Base-by-base conservation (phyloP, 2,113 vertebrate species). In the Pelusios castaneus region DNA sequence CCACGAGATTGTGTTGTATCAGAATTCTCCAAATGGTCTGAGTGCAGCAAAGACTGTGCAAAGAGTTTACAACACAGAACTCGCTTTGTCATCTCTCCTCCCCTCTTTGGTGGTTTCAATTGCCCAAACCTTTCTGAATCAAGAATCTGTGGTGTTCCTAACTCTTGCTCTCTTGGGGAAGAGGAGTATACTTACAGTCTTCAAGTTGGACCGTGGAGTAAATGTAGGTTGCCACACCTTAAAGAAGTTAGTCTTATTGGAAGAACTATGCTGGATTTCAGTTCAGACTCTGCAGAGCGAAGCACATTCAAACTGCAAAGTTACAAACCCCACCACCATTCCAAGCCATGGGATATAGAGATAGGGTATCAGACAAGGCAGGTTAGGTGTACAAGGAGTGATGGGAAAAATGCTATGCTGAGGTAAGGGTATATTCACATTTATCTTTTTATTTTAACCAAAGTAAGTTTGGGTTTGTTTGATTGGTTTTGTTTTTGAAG, bases 1-100 rank as follows among this genome's bases (percentile, higher is more conserved):
- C 99, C 99, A 0, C 98, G 98, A 91, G 99, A 99, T 96, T 99
- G 99, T 34, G 97, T 99, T 0, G 98, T 99, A 4, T 99, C 99
- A 0, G 97, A 98, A 92, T 99, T 99, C 96, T 99, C 98, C 0
- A 43, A 93, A 1, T 99, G 99, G 99, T 99, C 99, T 1, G 89
- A 80, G 78, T 99, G 99, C 25, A 97, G 98, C 89, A 81, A 94
- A 41, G 98, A 96, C 3, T 99, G 99, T 0, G 95, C 98, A 22
- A 38, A 77, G 52, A 97, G 97, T 58, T 84, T 98, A 60, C 99
- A 99, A 95, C 98, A 99, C 93, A 97, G 98, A 52, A 98, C 98
- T 0, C 98, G 99, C 21, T 97, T 97, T 0, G 98, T 99, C 78
- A 60, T 99, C 2, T 98, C 99, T 0, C 98, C 99, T 0, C 98